phyloP scores from a whole-genome alignment of 2,797 vertebrate species.

The Peromyscus aztecus region DNA sequence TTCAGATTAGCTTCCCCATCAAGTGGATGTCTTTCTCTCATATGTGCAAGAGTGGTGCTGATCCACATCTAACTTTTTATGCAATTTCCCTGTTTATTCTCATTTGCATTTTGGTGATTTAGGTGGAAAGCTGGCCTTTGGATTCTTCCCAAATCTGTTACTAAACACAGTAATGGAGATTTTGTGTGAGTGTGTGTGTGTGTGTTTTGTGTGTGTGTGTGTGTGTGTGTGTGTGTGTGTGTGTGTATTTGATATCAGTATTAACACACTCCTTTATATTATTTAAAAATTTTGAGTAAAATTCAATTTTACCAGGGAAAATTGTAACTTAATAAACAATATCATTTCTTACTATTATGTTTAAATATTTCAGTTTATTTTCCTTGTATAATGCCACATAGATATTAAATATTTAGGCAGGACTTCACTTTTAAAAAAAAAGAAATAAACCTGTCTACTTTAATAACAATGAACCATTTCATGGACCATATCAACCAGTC shows the following conservation, averaged over 20 bases:
- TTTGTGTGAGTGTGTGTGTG: slow-evolving; percentile 48
- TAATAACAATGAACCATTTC: slow-evolving; percentile 85
- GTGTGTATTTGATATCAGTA: slow-evolving; percentile 69
- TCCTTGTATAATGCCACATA: slow-evolving; percentile 79
- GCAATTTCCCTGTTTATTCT: background rate
- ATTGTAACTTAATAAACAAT: slow-evolving; percentile 77
- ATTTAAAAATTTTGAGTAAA: slow-evolving; percentile 78
- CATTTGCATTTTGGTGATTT: background rate
- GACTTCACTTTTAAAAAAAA: slow-evolving; percentile 21
- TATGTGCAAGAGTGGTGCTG: background rate
- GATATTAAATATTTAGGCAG: slow-evolving; percentile 76
- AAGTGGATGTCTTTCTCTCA: background rate
- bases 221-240: slow-evolving; percentile 54
- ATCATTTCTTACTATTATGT: slow-evolving; percentile 83
- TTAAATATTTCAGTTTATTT: slow-evolving; percentile 85
- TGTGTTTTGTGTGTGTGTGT: background rate
- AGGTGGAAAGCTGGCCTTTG: background rate
- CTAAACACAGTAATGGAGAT: slow-evolving; percentile 37
- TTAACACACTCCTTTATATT: slow-evolving; percentile 48
- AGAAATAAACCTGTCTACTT: slow-evolving; percentile 75
- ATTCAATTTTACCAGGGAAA: slow-evolving; percentile 76
- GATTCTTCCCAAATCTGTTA: slow-evolving; percentile 60
- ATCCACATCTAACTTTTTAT: background rate
- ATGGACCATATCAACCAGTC: slow-evolving; percentile 74
- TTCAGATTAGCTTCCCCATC: background rate